phyloP scores from a whole-genome alignment of 2,888 invertebrate genomes.

The Leptopilina drosophilae region DNA sequence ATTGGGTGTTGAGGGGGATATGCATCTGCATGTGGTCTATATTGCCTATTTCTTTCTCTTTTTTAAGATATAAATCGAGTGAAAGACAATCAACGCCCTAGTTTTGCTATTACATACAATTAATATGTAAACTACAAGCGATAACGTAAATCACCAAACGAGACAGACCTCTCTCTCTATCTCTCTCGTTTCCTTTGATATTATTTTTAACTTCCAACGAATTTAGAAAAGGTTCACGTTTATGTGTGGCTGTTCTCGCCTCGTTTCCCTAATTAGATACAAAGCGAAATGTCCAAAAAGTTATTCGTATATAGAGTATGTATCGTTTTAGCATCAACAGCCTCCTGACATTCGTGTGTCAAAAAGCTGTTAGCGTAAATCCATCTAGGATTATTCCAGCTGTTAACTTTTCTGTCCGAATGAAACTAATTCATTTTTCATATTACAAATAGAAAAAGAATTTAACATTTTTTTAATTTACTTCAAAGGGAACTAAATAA shows the following conservation, averaged over 20 bases:
- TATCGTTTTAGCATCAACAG: slow-evolving; percentile 29
- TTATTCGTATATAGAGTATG: not conserved
- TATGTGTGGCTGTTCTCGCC: slow-evolving; percentile 31
- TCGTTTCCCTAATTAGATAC: slow-evolving; percentile 41
- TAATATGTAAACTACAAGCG: slow-evolving; percentile 35
- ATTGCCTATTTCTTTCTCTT: not conserved
- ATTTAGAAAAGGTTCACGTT: slow-evolving; percentile 13
- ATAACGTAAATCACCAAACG: slow-evolving; percentile 19
- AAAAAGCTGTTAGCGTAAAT: slow-evolving; percentile 37
- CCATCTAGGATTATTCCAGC: slow-evolving; percentile 35
- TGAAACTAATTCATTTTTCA: not conserved
- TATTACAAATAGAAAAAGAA: too few species aligned
- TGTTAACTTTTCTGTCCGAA: slow-evolving; percentile 1
- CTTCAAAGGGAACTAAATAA: too few species aligned
- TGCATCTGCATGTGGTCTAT: not conserved
- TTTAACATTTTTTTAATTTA: too few species aligned
- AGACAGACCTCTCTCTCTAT: not conserved
- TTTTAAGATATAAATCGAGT: slow-evolving; percentile 1
- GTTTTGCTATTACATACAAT: slow-evolving; percentile 15
- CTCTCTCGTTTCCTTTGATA: slow-evolving; percentile 24
- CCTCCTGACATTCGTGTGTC: slow-evolving; percentile 34
- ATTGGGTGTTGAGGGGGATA: not conserved
- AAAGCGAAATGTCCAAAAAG: slow-evolving; percentile 28
- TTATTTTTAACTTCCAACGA: slow-evolving; percentile 26
- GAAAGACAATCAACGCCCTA: not conserved